phyloP scores from a whole-genome alignment of 2,113 vertebrate species.

The Potamarius usumacintae region DNA sequence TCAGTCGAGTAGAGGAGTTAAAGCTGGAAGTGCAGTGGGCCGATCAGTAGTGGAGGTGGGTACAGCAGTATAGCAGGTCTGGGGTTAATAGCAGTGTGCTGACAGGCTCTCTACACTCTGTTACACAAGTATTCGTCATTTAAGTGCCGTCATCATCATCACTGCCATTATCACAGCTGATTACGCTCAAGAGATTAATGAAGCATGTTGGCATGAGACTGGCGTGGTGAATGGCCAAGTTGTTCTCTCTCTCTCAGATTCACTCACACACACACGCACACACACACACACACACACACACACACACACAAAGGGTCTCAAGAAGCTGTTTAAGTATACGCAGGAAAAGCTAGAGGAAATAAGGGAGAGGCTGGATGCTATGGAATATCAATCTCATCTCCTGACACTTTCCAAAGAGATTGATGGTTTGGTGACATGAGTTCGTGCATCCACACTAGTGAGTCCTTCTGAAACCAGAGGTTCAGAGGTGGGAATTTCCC shows the following conservation, averaged over 20 bases:
- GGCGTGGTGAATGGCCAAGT: conserved; percentile 5
- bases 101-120: conserved; percentile 71
- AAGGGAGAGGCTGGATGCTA: too few species aligned
- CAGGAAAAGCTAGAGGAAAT: too few species aligned
- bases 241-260: background rate
- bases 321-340: too few species aligned
- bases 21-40: background rate
- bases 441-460: too few species aligned
- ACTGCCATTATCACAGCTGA: conserved; percentile 34
- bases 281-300: too few species aligned
- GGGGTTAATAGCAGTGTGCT: conserved; percentile 60
- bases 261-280: background rate
- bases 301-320: too few species aligned
- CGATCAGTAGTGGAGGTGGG: background rate
- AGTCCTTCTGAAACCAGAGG: too few species aligned
- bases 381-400: too few species aligned
- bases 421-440: too few species aligned
- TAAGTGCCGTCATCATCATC: conserved; percentile 62
- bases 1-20: background rate
- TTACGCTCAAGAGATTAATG: conserved; percentile 34
- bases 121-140: conserved; percentile 64
- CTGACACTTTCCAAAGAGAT: too few species aligned
- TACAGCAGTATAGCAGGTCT: conserved; percentile 58
- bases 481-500: too few species aligned
- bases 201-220: conserved; percentile 22